These are phyloP conservation scores for Thaumatotibia leucotreta DNA, from an alignment of 1,140 invertebrate genomes.

Conservation along the genomic window DNA sequence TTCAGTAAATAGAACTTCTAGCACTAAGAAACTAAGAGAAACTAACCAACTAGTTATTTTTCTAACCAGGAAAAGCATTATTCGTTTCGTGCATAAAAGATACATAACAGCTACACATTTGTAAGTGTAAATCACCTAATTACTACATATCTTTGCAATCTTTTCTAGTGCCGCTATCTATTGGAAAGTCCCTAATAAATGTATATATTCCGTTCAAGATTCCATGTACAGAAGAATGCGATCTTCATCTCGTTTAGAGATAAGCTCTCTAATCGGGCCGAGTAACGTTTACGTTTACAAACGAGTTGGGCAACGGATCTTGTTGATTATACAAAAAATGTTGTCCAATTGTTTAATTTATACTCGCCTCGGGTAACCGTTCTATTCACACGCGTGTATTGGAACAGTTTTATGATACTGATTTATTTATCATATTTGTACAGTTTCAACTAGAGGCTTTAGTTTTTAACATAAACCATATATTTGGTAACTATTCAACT, in stretches of 20 bases:
- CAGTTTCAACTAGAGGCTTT: background rate
- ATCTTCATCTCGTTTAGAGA: conserved; percentile 54
- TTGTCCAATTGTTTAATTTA: conserved; percentile 28
- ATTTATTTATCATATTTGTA: background rate
- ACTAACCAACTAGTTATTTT: no score
- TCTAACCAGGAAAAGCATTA: no score
- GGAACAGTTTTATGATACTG: background rate
- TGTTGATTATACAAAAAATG: conserved; percentile 41
- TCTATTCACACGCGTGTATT: background rate
- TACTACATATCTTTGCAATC: background rate
- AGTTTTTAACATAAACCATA: no score
- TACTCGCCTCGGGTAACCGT: background rate
- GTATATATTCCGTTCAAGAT: conserved; percentile 10
- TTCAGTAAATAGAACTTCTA: no score
- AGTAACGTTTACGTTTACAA: conserved; percentile 53
- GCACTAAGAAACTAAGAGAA: no score
- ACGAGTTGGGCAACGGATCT: conserved; percentile 54
- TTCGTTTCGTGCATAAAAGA: background rate
- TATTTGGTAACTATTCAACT: no score
- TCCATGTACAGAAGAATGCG: conserved; percentile 13
- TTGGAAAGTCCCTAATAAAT: conserved; percentile 3
- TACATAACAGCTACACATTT: background rate
- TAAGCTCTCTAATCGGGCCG: conserved; percentile 62
- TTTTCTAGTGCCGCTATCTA: background rate
- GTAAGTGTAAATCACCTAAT: background rate